These are phyloP conservation scores for Agrilus planipennis DNA, from an alignment of 1,140 invertebrate species.

Conservation along the genomic window DNA sequence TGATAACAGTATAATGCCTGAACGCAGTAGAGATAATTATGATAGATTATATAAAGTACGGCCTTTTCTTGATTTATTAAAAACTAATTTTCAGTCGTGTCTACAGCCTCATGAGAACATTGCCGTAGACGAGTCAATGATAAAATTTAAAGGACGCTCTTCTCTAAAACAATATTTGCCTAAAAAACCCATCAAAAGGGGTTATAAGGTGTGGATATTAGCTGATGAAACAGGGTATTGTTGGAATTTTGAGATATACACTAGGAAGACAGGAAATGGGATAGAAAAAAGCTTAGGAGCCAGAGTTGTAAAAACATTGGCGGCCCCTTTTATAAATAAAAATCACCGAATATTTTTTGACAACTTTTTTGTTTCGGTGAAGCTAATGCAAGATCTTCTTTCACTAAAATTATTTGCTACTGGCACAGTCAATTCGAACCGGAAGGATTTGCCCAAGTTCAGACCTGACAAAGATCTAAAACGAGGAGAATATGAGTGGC, in stretches of 20 bases:
- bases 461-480: slow-evolving; percentile 26
- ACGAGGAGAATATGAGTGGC: slow-evolving; percentile 31
- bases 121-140: slow-evolving; percentile 26
- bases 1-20: slow-evolving; percentile 26
- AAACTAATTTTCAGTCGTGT: background rate
- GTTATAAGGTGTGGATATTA: slow-evolving; percentile 5
- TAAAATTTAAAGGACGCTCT: slow-evolving; percentile 29
- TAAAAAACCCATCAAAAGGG: slow-evolving; percentile 21
- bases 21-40: slow-evolving; percentile 18
- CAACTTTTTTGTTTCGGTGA: slow-evolving; percentile 33
- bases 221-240: slow-evolving; percentile 5
- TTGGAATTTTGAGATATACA: slow-evolving; percentile 8
- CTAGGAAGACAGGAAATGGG: slow-evolving; percentile 15
- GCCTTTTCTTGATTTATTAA: background rate
- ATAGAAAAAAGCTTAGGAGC: slow-evolving; percentile 27
- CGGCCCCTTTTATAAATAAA: too few species aligned
- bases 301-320: slow-evolving; percentile 18
- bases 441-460: slow-evolving; percentile 26
- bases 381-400: slow-evolving; percentile 27
- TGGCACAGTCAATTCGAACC: slow-evolving; percentile 30
- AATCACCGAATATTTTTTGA: slow-evolving; percentile 29
- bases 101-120: background rate
- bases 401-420: slow-evolving; percentile 27
- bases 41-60: slow-evolving; percentile 5
- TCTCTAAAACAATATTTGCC: slow-evolving; percentile 32